Evolutionary conservation across 2,888 invertebrate species (phyloP).

Genomic region (Eustalomyia histrio): DNA sequence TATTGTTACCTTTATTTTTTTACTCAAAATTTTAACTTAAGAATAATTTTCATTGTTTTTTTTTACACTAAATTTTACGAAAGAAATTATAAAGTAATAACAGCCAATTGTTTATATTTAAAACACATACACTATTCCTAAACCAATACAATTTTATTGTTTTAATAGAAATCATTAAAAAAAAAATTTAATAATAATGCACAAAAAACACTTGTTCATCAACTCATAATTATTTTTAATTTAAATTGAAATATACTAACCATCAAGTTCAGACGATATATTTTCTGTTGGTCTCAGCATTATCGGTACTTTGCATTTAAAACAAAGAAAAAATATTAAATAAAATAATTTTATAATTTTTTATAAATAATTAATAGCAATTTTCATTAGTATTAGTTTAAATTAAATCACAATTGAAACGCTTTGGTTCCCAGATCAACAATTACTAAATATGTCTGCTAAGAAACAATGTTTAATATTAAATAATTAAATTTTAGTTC

Average conservation of each 20-base stretch:
- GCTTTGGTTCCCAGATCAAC: conserved; percentile 37
- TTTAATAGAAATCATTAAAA: background rate
- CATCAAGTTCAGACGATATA: conserved; percentile 52
- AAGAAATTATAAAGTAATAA: no score
- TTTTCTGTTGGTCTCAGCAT: conserved; percentile 41
- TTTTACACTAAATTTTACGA: no score
- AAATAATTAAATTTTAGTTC: conserved; percentile 8
- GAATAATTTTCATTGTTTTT: no score
- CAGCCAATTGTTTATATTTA: no score
- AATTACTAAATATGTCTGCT: conserved; percentile 28
- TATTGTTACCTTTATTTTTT: no score
- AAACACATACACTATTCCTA: background rate
- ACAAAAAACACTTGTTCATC: background rate
- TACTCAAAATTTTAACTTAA: no score
- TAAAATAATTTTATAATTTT: conserved; percentile 7
- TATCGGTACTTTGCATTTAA: conserved; percentile 32
- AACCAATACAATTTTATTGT: conserved; percentile 2
- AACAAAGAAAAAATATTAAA: background rate
- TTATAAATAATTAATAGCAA: background rate
- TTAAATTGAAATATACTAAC: conserved; percentile 36
- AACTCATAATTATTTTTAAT: background rate
- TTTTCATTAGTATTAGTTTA: background rate
- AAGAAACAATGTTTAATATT: conserved; percentile 27
- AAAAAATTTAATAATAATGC: background rate
- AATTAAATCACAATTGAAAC: conserved; percentile 16